These are phyloP conservation scores for Todiramphus saurophagus DNA, from an alignment of 2,113 vertebrate genomes.

Conservation along the genomic window DNA sequence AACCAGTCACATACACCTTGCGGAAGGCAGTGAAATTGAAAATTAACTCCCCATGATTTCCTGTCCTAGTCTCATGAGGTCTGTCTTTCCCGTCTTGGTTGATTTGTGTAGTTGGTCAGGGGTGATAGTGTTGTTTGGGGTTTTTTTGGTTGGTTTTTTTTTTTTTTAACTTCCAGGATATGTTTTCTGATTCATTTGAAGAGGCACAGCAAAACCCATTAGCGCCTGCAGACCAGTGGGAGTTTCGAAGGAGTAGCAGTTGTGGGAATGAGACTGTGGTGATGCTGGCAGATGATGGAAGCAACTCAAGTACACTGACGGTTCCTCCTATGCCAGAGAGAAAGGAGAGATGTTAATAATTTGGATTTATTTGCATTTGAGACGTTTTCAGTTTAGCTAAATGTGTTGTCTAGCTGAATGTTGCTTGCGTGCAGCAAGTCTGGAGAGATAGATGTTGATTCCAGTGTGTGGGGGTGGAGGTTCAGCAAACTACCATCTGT, in stretches of 20 bases:
- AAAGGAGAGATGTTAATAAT: not conserved
- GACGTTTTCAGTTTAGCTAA: not conserved
- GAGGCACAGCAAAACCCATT: not conserved
- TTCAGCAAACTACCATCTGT: not conserved
- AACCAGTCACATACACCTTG: not conserved
- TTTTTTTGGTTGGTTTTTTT: not conserved
- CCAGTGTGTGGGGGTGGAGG: not conserved
- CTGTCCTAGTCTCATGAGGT: not conserved
- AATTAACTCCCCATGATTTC: not conserved
- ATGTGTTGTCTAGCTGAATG: not conserved
- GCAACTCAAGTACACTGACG: not conserved
- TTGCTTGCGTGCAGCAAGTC: fast-evolving
- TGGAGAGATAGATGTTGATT: not conserved
- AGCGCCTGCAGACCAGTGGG: fast-evolving
- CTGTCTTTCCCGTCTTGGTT: not conserved
- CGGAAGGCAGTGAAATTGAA: not conserved
- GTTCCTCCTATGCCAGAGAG: not conserved
- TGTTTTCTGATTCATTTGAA: not conserved
- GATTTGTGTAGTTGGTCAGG: not conserved
- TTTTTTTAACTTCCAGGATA: not conserved
- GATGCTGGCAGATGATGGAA: not conserved
- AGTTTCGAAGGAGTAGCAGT: not conserved
- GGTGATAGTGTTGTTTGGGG: not conserved
- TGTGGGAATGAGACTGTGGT: not conserved
- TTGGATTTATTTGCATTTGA: not conserved